Conservation (phyloP, 2,797 vertebrate genomes). For the Loriculus beryllinus region DNA sequence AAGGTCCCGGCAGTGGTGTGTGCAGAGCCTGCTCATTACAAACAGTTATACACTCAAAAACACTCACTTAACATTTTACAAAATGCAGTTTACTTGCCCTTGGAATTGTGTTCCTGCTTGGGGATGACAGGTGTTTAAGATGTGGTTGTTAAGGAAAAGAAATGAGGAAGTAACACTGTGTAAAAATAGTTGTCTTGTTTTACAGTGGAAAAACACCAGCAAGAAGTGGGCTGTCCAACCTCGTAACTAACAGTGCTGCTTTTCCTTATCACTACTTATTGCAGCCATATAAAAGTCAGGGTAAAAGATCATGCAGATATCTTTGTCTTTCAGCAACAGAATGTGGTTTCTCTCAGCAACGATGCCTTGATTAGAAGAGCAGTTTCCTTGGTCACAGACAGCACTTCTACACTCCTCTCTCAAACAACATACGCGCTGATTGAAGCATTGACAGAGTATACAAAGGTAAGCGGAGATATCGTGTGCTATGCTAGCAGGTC, state of each 20-base stretch:
- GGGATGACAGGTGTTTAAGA: not conserved
- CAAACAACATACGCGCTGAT: conserved; percentile 89
- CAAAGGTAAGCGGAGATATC: conserved; percentile 77
- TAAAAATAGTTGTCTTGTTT: not conserved
- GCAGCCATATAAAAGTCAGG: accelerated
- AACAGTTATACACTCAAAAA: not conserved
- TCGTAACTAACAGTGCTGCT: accelerated
- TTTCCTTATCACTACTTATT: accelerated
- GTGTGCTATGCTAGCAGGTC: not conserved
- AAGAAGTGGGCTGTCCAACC: too few relatives aligned
- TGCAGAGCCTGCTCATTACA: accelerated
- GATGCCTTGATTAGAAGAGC: conserved; percentile 89
- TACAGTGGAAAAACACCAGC: not conserved
- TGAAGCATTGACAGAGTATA: conserved; percentile 88
- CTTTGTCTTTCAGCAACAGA: conserved; percentile 77
- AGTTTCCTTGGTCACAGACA: conserved; percentile 89
- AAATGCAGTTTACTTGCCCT: not conserved
- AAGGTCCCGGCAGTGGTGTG: not conserved
- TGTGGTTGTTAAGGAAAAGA: not conserved
- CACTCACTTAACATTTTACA: accelerated
- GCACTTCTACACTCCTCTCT: conserved; percentile 90
- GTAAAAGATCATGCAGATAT: accelerated
- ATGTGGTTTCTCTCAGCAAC: conserved; percentile 81
- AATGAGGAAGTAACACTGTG: not conserved
- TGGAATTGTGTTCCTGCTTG: not conserved